A percentile compares a stretch with the other conserved stretches of the same genome.
Conservation (phyloP, 2,113 vertebrate genomes). For the Brachyhypopomus occidentalis region DNA sequence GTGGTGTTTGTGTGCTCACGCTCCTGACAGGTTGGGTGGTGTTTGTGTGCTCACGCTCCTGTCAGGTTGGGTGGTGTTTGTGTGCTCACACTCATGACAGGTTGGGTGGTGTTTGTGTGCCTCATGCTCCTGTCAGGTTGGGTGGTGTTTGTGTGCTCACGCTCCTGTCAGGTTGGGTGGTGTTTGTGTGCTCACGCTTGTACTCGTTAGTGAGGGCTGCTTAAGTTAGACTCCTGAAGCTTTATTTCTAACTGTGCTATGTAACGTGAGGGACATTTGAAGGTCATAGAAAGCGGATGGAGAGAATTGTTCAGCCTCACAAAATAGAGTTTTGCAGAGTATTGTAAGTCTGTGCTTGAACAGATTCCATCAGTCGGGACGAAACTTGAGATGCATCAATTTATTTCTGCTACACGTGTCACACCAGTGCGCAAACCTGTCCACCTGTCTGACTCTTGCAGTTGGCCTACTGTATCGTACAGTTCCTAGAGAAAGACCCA, state of each 20-base stretch:
- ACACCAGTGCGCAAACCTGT: neutral
- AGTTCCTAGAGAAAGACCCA: slow-evolving; percentile 99
- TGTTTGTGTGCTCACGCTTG: neutral
- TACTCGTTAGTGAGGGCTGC: slow-evolving; percentile 7
- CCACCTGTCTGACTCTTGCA: slow-evolving; percentile 62
- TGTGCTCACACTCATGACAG: no score
- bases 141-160: no score
- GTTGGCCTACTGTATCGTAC: slow-evolving; percentile 99
- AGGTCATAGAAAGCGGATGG: neutral
- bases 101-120: no score
- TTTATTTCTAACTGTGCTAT: neutral
- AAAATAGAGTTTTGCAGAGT: no score
- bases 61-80: no score
- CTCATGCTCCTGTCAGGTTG: neutral
- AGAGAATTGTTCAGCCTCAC: neutral
- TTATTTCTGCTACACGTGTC: neutral
- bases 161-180: no score
- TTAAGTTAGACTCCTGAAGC: neutral
- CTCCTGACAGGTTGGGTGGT: no score
- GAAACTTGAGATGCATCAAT: neutral
- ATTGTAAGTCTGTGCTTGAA: neutral
- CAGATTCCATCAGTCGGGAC: neutral
- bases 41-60: no score
- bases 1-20: no score
- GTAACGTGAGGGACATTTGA: neutral